These are phyloP conservation scores for Apodemus speciosus DNA, from an alignment of 2,113 vertebrate species.

Conservation along the genomic window DNA sequence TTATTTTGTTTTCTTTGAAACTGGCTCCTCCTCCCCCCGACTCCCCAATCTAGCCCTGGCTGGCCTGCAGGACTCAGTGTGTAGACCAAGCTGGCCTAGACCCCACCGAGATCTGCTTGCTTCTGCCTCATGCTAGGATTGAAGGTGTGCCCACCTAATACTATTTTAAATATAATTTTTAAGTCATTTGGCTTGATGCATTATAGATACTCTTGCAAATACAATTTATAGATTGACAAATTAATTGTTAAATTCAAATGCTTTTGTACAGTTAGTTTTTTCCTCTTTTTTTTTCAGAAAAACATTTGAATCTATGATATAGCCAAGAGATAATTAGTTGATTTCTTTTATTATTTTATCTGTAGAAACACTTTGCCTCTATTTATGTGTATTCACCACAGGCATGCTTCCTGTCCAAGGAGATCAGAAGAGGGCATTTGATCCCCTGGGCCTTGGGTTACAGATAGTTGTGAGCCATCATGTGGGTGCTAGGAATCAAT, in stretches of 20 bases:
- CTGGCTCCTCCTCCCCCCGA: too few species aligned
- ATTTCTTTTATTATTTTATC: background rate
- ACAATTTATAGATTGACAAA: background rate
- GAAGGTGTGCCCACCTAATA: background rate
- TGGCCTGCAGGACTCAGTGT: background rate
- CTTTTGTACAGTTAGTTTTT: slow-evolving; percentile 8
- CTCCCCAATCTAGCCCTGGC: background rate
- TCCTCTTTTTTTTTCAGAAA: background rate
- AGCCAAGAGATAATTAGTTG: background rate
- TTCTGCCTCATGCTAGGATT: background rate
- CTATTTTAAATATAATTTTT: background rate
- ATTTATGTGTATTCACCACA: background rate
- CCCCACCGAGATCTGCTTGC: background rate
- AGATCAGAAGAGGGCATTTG: background rate
- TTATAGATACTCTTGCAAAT: background rate
- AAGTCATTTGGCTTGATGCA: slow-evolving; percentile 19
- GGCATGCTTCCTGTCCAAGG: background rate
- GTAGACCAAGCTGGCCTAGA: background rate
- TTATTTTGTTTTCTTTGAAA: background rate
- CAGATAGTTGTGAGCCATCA: background rate
- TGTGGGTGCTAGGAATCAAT: background rate
- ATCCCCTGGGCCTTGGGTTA: background rate
- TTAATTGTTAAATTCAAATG: slow-evolving; percentile 33
- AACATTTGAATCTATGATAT: background rate
- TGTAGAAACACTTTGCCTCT: background rate